Evolutionary conservation across 1,140 invertebrate genomes (phyloP), one percentile per base, ranked within the genome.

Genomic region (Lordiphosa stackelbergi): DNA sequence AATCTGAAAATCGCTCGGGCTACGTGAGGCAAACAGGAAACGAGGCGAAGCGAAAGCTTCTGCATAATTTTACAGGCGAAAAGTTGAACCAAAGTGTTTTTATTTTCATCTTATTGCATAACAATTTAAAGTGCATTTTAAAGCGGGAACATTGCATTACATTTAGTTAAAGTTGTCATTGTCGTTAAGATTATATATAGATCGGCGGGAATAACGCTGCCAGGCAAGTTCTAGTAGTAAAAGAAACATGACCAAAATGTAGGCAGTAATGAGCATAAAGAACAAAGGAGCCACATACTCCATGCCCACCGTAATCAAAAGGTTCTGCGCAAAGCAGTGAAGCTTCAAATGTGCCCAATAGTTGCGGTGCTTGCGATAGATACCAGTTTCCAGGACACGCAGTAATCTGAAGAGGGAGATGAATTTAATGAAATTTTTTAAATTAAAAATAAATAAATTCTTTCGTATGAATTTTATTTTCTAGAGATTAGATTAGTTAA

Each of bases 231-330:
- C 78, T 4, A 83, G 22, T 24, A 78, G 2, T 7, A 86, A 57
- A 10, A 86, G 8, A 0, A 86, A 0, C 1, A 85, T 10, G n/a
- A 69, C 75, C 53, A 85, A 41, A n/a, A 72, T 37, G 28, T 83
- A 85, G 40, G 66, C 62, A 19, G 57, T 66, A 45, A 77, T 37
- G 42, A 86, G 47, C 73, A 86, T 81, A 12, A 86, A 66, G 45
- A 87, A 85, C n/a, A 87, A 57, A 0, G 85, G 83, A 0, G 79
- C 85, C 41, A 85, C 70, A 42, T 87, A 87, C 19, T 87, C 85
- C 72, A 87, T 77, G 47, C 85, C 84, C 16, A 87, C 85, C 38
- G 59, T 79, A 24, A 85, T 73, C 10, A 86, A 64, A 55, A 73
- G 75, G 31, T 70, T 86, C 51, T 74, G 69, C 2, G 85, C 61